These are phyloP conservation scores for Ashinkailepas kermadecensis DNA, from an alignment of 2,888 invertebrate genomes.

Conservation along the genomic window DNA sequence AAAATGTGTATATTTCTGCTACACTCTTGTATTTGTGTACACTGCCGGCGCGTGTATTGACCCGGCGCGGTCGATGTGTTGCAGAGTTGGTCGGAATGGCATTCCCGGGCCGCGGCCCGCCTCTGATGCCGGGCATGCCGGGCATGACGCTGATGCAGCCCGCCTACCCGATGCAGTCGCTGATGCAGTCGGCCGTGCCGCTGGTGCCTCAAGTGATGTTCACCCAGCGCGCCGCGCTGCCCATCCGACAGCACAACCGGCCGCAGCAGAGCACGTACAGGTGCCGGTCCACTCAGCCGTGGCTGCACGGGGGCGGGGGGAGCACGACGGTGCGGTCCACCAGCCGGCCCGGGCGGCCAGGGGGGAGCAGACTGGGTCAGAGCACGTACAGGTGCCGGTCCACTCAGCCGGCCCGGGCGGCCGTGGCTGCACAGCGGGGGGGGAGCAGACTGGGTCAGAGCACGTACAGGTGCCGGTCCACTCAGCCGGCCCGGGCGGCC, in stretches of 20 bases:
- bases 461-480: too few species aligned
- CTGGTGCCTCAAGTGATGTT: slow-evolving; percentile 4
- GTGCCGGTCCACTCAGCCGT: neutral
- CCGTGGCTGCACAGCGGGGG: too few species aligned
- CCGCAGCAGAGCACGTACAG: neutral
- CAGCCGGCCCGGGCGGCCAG: neutral
- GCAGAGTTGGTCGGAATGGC: neutral
- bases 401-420: too few species aligned
- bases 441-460: too few species aligned
- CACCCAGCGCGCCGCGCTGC: neutral
- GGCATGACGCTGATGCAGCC: slow-evolving; percentile 2
- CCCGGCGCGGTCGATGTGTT: too few species aligned
- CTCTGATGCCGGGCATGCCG: slow-evolving; percentile 16
- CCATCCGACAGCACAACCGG: neutral
- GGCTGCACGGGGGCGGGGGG: too few species aligned
- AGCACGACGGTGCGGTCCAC: neutral
- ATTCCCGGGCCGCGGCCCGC: slow-evolving; percentile 25
- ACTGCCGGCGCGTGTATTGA: too few species aligned
- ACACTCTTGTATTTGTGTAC: too few species aligned
- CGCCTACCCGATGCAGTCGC: neutral
- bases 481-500: too few species aligned
- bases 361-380: too few species aligned
- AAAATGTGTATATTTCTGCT: too few species aligned
- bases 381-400: too few species aligned
- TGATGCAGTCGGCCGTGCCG: slow-evolving; percentile 7